A percentile compares a stretch with the other conserved stretches of the same genome.
Conservation (phyloP, 1,140 invertebrate genomes). For the Tetranychus cinnabarinus region DNA sequence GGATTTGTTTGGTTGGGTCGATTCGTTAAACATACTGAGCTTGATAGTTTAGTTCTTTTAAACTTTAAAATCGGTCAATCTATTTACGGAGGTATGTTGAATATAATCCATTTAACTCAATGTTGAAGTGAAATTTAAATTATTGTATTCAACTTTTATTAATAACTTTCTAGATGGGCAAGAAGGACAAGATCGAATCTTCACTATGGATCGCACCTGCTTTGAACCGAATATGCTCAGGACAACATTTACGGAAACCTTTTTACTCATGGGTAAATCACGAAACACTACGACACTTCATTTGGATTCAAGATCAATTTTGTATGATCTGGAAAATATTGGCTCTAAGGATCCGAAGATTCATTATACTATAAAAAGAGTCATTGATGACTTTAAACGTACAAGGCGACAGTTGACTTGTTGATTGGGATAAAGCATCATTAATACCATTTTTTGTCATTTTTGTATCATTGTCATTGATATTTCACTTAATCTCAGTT, state of each 20-base stretch:
- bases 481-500: neutral
- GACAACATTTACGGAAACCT: neutral
- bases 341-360: too few species aligned
- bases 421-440: neutral
- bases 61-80: neutral
- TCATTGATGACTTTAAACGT: too few species aligned
- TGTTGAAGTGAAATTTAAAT: neutral
- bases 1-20: conserved; percentile 3
- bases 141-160: neutral
- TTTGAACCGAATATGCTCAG: neutral
- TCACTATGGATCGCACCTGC: neutral
- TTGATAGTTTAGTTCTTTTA: neutral
- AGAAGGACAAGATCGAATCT: neutral
- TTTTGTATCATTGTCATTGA: neutral
- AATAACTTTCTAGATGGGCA: neutral
- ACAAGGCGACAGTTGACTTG: too few species aligned
- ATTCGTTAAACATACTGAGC: neutral
- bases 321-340: too few species aligned
- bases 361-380: too few species aligned
- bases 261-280: too few species aligned
- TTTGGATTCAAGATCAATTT: too few species aligned
- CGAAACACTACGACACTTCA: too few species aligned
- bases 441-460: neutral
- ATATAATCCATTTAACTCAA: neutral
- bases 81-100: neutral